A percentile compares a stretch with the other conserved stretches of the same genome.
These are phyloP conservation scores for Apodemia zela DNA, from an alignment of 2,888 invertebrate genomes.

Conservation along the genomic window DNA sequence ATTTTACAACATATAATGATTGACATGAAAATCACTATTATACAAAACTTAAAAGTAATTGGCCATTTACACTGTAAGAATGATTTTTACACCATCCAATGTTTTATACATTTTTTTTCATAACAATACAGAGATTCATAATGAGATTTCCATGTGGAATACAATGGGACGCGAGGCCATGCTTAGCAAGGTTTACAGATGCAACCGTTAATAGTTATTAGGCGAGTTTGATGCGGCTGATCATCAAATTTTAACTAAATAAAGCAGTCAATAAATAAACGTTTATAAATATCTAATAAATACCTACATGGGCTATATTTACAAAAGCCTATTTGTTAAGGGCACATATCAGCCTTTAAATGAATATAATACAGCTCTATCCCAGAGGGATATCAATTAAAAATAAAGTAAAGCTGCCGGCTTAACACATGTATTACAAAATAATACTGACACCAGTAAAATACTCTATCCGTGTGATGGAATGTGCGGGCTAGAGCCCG, in stretches of 20 bases:
- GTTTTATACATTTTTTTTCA: conserved; percentile 64
- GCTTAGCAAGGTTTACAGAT: conserved; percentile 74
- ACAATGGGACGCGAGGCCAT: conserved; percentile 63
- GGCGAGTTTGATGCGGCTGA: conserved; percentile 60
- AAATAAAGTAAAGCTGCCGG: conserved; percentile 76
- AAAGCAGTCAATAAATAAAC: conserved; percentile 81
- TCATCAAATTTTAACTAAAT: conserved; percentile 70
- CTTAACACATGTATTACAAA: conserved; percentile 77
- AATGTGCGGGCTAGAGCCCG: conserved; percentile 64
- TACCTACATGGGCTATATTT: conserved; percentile 79
- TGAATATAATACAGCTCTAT: conserved; percentile 78
- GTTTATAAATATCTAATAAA: conserved; percentile 82
- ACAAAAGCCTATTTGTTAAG: conserved; percentile 73
- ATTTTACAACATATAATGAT: conserved; percentile 16
- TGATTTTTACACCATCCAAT: conserved; percentile 71
- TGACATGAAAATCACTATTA: conserved; percentile 18
- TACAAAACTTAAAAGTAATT: conserved; percentile 17
- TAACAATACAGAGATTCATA: conserved; percentile 65
- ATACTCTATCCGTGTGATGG: conserved; percentile 70
- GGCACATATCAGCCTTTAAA: conserved; percentile 74
- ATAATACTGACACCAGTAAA: conserved; percentile 79
- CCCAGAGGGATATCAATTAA: conserved; percentile 77
- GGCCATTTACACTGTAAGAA: conserved; percentile 43
- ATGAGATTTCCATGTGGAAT: conserved; percentile 73
- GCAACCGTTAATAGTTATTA: conserved; percentile 69